These are phyloP conservation scores for Pelusios castaneus DNA, from an alignment of 2,113 vertebrate genomes.

Conservation along the genomic window DNA sequence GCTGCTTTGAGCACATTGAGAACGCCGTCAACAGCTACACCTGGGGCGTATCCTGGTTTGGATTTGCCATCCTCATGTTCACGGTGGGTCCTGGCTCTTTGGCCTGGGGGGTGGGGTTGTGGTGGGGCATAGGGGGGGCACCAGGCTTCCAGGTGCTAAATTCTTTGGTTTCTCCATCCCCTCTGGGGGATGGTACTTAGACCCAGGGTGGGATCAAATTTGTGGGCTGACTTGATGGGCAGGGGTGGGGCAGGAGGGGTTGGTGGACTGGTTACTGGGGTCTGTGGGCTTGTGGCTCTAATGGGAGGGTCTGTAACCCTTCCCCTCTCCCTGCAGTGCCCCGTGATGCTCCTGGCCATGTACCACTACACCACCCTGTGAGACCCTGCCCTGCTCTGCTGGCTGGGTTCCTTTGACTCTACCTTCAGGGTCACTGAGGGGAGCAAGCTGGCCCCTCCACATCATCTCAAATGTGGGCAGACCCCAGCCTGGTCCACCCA, in stretches of 20 bases:
- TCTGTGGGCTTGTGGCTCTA: neutral
- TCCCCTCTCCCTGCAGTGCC: conserved; percentile 63
- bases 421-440: neutral
- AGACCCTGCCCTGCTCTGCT: neutral
- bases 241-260: too few relatives aligned
- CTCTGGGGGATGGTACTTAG: too few relatives aligned
- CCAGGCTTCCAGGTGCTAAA: too few relatives aligned
- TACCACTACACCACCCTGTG: conserved; percentile 74
- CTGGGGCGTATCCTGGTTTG: conserved; percentile 83
- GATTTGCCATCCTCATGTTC: conserved; percentile 84
- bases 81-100: conserved; percentile 67
- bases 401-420: neutral
- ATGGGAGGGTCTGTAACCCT: neutral
- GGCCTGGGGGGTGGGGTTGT: neutral
- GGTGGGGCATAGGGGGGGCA: neutral
- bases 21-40: conserved; percentile 78
- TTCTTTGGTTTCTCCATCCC: too few relatives aligned
- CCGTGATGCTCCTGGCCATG: conserved; percentile 76
- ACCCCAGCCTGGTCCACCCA: neutral
- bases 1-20: conserved; percentile 79
- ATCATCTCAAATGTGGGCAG: neutral
- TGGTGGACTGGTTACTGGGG: neutral
- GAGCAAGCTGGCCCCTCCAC: neutral
- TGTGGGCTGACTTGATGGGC: too few relatives aligned
- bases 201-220: too few relatives aligned